Conservation (phyloP, 2,797 vertebrate species). For the Cyclura pinguis region DNA sequence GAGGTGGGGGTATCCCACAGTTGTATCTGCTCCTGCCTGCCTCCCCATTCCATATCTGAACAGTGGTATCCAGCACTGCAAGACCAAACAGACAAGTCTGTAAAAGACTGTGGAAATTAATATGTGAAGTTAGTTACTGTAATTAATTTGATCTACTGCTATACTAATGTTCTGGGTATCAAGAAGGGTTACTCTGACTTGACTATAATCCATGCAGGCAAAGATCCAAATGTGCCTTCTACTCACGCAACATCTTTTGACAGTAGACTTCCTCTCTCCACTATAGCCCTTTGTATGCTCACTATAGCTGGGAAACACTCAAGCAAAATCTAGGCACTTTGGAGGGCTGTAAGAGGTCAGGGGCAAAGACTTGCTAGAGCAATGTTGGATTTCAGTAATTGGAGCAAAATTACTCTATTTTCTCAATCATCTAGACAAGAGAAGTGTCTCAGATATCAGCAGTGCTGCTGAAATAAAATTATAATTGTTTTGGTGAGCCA, state of each 20-base stretch:
- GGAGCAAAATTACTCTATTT: neutral
- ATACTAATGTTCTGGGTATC: neutral
- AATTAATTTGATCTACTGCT: neutral
- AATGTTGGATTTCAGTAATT: too few species aligned
- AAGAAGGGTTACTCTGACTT: neutral
- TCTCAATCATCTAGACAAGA: neutral
- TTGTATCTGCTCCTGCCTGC: neutral
- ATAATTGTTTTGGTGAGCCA: neutral
- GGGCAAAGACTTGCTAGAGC: neutral
- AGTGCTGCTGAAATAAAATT: neutral
- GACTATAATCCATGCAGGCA: neutral
- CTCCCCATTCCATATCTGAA: neutral
- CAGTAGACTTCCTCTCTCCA: too few species aligned
- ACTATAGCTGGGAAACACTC: too few species aligned
- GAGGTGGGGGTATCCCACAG: neutral
- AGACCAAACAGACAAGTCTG: neutral
- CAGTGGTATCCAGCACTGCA: neutral
- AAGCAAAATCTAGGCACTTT: too few species aligned
- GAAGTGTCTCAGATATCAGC: neutral
- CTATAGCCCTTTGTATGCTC: neutral
- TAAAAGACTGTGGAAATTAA: neutral
- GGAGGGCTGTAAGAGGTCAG: neutral
- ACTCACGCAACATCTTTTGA: too few species aligned
- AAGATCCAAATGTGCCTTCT: too few species aligned
- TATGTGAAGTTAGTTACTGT: neutral